Evolutionary conservation across 1,140 invertebrate genomes (phyloP), one percentile per base, ranked within the genome.

Genomic region (Rhopalosiphum padi): DNA sequence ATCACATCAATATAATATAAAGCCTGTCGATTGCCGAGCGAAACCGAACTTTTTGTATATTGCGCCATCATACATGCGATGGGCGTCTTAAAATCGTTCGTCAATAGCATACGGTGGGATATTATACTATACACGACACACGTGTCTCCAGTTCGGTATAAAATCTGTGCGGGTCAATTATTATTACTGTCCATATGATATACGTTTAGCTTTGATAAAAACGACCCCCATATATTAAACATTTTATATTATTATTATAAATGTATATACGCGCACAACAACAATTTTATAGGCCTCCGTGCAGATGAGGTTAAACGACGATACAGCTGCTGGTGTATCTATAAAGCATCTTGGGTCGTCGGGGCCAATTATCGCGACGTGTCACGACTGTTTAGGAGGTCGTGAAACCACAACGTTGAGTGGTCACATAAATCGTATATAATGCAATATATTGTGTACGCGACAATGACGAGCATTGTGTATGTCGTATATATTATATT

Each of bases 1-100:
- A 77, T 77, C 60, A 35, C 60, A 77, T 77, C 60, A 77, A 77
- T n/a, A 77, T 77, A 77, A 68, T 77, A 77, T 77, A 77, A 77
- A 77, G 60, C 60, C 4, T 77, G 60, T 77, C 60, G 15, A 77
- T 77, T n/a, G 60, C 9, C 11, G 30, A 68, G 60, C 30, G 60
- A n/a, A 68, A 68, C 30, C 30, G 30, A 68, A 68, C 30, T 23
- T 68, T 68, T 68, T 68, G 5, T n/a, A n/a, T 68, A 68, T 60
- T 60, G 55, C 23, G 53, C 7, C 53, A 23, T 8, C 53, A 23
- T 55, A n/a, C 3, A 15, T n/a, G 30, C 60, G 5, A n/a, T n/a
- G 30, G 0, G 30, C 60, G 30, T 68, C 60, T n/a, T n/a, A 6
- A 60, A 35, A 77, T n/a, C 60, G 60, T n/a, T n/a, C 60, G 60